These are phyloP conservation scores for Hemicrepidius hirtus DNA, from an alignment of 2,888 invertebrate genomes.

Conservation along the genomic window DNA sequence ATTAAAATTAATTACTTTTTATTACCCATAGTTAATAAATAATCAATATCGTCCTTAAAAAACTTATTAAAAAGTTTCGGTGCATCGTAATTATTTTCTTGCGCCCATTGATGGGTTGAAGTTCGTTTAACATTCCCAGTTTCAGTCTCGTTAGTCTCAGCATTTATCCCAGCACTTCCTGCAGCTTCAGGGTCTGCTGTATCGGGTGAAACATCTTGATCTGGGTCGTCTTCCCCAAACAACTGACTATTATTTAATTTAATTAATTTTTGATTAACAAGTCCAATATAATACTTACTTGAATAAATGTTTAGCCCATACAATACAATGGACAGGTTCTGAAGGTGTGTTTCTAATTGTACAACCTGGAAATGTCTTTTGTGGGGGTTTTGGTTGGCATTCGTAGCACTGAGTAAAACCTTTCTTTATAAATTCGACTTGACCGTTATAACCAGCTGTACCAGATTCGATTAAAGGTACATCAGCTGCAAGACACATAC, in stretches of 20 bases:
- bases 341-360: slow-evolving; percentile 99
- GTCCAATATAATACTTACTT: slow-evolving; percentile 79
- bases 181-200: slow-evolving; percentile 95
- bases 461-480: slow-evolving; percentile 97
- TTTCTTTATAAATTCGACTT: slow-evolving; percentile 92
- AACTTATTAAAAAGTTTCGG: slow-evolving; percentile 93
- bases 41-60: slow-evolving; percentile 95
- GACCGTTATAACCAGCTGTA: slow-evolving; percentile 97
- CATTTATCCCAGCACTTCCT: slow-evolving; percentile 79
- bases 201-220: slow-evolving; percentile 98
- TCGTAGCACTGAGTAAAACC: slow-evolving; percentile 97
- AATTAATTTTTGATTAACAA: no score
- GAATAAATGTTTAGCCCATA: slow-evolving; percentile 99
- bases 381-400: slow-evolving; percentile 92
- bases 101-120: slow-evolving; percentile 93
- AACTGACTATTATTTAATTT: slow-evolving; percentile 81
- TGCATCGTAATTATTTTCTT: slow-evolving; percentile 86
- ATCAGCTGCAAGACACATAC: slow-evolving; percentile 97
- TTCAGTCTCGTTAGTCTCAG: slow-evolving; percentile 71
- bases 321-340: slow-evolving; percentile 99
- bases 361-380: slow-evolving; percentile 97
- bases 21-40: slow-evolving; percentile 90
- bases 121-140: slow-evolving; percentile 74
- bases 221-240: slow-evolving; percentile 97
- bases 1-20: no score